phyloP scores from a whole-genome alignment of 1,140 invertebrate species.

The Papilio glaucus region DNA sequence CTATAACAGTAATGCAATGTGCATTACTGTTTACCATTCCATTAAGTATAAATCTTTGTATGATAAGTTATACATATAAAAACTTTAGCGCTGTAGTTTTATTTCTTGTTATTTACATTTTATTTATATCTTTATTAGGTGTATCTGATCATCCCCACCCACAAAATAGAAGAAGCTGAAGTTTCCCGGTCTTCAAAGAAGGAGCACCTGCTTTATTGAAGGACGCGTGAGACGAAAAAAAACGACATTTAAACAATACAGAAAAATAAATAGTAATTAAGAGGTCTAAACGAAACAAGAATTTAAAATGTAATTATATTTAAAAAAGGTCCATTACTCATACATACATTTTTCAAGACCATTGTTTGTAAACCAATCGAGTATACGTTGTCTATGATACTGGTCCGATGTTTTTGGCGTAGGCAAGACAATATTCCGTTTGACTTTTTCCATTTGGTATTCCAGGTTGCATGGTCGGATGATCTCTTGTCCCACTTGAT shows the following conservation, averaged over 20 bases:
- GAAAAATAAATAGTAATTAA: background rate
- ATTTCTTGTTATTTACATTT: too few relatives aligned
- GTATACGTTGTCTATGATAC: slow-evolving; percentile 4
- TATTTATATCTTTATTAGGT: too few relatives aligned
- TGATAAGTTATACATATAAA: too few relatives aligned
- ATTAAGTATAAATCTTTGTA: too few relatives aligned
- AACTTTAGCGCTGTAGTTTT: too few relatives aligned
- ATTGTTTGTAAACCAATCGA: slow-evolving; percentile 6
- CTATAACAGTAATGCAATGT: too few relatives aligned
- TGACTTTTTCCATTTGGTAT: slow-evolving; percentile 72
- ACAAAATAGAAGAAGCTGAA: too few relatives aligned
- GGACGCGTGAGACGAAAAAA: background rate
- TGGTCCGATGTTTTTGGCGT: background rate
- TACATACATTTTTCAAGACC: slow-evolving; percentile 20
- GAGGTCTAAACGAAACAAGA: background rate
- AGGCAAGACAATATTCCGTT: slow-evolving; percentile 48
- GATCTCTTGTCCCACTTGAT: slow-evolving; percentile 97
- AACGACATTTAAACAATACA: background rate
- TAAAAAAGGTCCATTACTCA: background rate
- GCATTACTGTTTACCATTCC: too few relatives aligned
- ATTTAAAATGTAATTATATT: background rate
- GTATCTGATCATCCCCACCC: too few relatives aligned
- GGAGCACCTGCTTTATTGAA: background rate
- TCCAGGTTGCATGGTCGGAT: slow-evolving; percentile 89
- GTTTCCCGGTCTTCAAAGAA: background rate